Evolutionary conservation across 2,797 vertebrate genomes (phyloP).

Genomic region (Balearica regulorum): DNA sequence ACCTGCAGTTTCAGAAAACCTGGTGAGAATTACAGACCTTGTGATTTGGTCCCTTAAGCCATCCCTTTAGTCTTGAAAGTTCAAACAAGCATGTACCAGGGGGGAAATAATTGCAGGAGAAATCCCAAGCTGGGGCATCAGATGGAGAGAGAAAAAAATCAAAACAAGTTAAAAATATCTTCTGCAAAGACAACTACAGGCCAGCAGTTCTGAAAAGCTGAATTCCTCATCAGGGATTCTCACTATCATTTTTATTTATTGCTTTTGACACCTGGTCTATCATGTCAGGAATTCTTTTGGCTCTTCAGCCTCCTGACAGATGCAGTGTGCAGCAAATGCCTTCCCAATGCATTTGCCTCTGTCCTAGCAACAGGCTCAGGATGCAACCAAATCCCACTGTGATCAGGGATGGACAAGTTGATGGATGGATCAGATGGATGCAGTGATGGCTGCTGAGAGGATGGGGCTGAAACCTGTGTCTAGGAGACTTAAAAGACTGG

Average conservation of each 20-base stretch:
- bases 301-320: conserved; percentile 11
- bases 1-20: not conserved
- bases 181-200: not conserved
- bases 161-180: not conserved
- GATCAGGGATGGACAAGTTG: not conserved
- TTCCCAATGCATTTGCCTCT: not conserved
- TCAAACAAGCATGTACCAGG: not conserved
- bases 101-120: not conserved
- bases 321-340: not conserved
- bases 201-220: not conserved
- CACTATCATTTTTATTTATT: conserved; percentile 33
- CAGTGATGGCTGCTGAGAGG: conserved; percentile 17
- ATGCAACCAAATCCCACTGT: conserved; percentile 5
- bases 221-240: not conserved
- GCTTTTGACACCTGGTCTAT: conserved; percentile 38
- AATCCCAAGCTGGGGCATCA: not conserved
- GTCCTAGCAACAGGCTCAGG: conserved; percentile 19
- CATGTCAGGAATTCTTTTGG: not conserved
- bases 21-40: not conserved
- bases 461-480: not conserved
- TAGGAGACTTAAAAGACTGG: not conserved
- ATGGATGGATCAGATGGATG: conserved; percentile 17
- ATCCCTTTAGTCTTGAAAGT: not conserved
- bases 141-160: not conserved
- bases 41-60: not conserved